Base-by-base conservation (phyloP, 2,888 invertebrate species). In the Protophormia terraenovae region DNA sequence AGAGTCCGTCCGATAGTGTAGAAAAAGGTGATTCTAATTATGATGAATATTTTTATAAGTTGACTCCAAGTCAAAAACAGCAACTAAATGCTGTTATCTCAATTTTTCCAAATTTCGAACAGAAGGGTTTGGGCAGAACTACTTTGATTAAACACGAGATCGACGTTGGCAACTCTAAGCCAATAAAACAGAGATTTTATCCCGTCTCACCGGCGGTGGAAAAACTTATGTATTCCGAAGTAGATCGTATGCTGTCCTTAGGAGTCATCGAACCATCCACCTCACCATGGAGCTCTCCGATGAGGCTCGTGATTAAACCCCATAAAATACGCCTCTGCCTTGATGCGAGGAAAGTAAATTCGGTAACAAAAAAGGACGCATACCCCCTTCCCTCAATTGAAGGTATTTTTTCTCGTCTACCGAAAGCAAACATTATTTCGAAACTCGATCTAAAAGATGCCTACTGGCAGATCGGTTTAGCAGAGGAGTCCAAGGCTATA, bases 261-360 rank as follows among this genome's bases (percentile, higher is more conserved):
- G 89, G 87, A 3, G 87, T 91, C 0, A 88, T 91, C 7, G 89
- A 90, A 58, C 86, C 82, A 3, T 89, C 88, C 0, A 77, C 58
- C 1, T 90, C 91, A 22, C 80, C 88, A 0, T 90, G 90, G 90
- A 87, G 88, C 8, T 89, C 88, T 7, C 89, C 89, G 1, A 87
- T 89, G 6, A 87, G 89, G 0, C 86, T 90, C 38, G 88, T 89
- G 0, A 60, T 76, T 4, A 90, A 90, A 62, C 83, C 82, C 12
- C 88, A 88, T 0, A 87, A 85, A 6, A 86, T 87, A 8, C 76
- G 89, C 0, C 87, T 90, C 2, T 90, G 89, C 35, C 78, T 90
- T 0, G 90, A 90, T 50, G 89, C 87, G 6, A 50, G 90, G 3
- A 88, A 88, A 35, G 72, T 90, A 0, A 91, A 91, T 45, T 19